phyloP scores from a whole-genome alignment of 2,888 invertebrate species.

The Norana najaformis region DNA sequence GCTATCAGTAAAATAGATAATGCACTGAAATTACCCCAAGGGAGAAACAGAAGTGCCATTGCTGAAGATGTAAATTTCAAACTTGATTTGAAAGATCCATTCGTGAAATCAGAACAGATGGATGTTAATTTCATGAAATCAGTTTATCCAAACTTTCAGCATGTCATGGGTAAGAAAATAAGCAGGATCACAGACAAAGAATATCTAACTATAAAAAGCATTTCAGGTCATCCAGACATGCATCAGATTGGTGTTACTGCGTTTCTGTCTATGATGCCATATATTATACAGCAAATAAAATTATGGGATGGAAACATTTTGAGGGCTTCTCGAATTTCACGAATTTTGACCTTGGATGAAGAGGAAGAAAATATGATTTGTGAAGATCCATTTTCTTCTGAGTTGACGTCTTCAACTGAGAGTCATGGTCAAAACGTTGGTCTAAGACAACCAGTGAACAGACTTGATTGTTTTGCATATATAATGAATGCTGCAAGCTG shows the following conservation, averaged over 20 bases:
- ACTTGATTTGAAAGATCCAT: neutral
- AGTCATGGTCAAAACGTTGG: neutral
- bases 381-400: neutral
- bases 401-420: neutral
- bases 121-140: neutral
- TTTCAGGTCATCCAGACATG: neutral
- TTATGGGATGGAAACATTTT: conserved; percentile 17
- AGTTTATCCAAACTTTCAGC: neutral
- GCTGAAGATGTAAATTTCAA: neutral
- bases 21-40: no score
- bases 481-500: neutral
- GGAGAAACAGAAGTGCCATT: neutral
- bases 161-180: neutral
- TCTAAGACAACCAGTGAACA: neutral
- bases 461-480: conserved; percentile 15
- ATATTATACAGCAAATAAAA: neutral
- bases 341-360: neutral
- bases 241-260: neutral
- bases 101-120: neutral
- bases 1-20: neutral
- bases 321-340: conserved; percentile 8
- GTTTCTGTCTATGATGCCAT: neutral
- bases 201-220: neutral
- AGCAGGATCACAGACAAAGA: neutral
- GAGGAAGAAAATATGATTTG: neutral